Evolutionary conservation across 2,113 vertebrate genomes (phyloP), one percentile per base, ranked within the genome.

Genomic region (Phocoena phocoena): DNA sequence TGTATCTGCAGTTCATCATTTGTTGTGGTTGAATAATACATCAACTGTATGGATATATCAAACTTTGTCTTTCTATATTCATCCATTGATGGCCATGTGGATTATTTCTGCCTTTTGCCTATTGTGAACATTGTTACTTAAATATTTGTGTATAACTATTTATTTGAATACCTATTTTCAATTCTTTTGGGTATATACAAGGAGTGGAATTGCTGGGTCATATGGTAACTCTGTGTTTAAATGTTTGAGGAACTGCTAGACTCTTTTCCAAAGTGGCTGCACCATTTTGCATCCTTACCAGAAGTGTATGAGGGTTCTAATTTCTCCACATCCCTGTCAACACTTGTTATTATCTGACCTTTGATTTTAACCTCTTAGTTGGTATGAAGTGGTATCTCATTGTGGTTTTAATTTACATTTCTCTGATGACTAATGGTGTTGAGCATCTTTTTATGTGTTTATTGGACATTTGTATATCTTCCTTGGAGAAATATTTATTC

Each of bases 321-420:
- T 74, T 93, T 82, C 73, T 91, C 53, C 20, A 83, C 26, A 67
- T 79, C 13, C 41, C 62, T 74, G 60, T 38, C 71, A 93, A 44
- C 9, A 55, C 13, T 68, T 88, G 21, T 38, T 86, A 90, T 65
- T 65, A 50, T 50, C 67, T 92, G 36, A 26, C 55, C 68, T 88
- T 88, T 73, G 26, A 85, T 88, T 89, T 58, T 47, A 73, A 62
- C 38, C 58, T 79, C 47, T 36, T 74, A 63, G 31, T 58, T 38
- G 26, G n/a, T 70, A 33, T 81, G 55, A 94, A 88, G 36, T 84
- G 33, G 55, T 76, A 41, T 68, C n/a, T 88, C 50, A n/a, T n/a
- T 91, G 15, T 85, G 83, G 21, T 25, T 96, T 81, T 88, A 63
- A 92, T 85, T 92, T 85, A 76, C 50, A 85, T 79, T 95, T 95